Evolutionary conservation across 37 sponge, comb jelly and placozoan species (phyloP).

Genomic region (Lycopodina hypogea): DNA sequence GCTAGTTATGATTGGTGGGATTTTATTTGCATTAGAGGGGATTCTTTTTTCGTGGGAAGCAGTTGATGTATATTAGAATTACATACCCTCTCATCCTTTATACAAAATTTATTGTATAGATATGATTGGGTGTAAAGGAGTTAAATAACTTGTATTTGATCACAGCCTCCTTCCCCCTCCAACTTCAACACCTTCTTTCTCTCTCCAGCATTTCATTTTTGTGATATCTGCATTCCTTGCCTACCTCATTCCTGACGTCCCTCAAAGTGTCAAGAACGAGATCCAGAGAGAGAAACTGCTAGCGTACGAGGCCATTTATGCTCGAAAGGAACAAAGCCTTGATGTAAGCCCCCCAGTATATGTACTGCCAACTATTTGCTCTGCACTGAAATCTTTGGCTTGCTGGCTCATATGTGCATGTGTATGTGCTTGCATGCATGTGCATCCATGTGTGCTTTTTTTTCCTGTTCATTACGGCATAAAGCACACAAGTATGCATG

Average conservation of each 20-base stretch:
- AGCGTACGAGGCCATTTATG: conserved; percentile 45
- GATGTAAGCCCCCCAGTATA: not conserved
- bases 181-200: not conserved
- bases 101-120: too few species aligned
- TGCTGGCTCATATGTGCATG: not conserved
- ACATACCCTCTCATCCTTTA: too few species aligned
- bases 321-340: not conserved
- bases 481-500: too few species aligned
- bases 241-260: conserved; percentile 88
- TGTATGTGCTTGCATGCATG: not conserved
- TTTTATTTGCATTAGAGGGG: too few species aligned
- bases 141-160: too few species aligned
- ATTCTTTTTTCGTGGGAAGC: too few species aligned
- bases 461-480: too few species aligned
- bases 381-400: not conserved
- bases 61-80: too few species aligned
- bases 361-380: not conserved
- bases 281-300: conserved; percentile 90
- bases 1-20: too few species aligned
- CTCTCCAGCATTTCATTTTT: conserved; percentile 85
- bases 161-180: not conserved
- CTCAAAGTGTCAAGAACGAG: conserved; percentile 78
- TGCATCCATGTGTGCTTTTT: too few species aligned
- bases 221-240: conserved; percentile 72
- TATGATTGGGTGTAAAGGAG: too few species aligned